Percentiles rank a stretch among this genome's conserved stretches.
Conservation (phyloP, 2,797 vertebrate species). For the Glyptemys insculpta region DNA sequence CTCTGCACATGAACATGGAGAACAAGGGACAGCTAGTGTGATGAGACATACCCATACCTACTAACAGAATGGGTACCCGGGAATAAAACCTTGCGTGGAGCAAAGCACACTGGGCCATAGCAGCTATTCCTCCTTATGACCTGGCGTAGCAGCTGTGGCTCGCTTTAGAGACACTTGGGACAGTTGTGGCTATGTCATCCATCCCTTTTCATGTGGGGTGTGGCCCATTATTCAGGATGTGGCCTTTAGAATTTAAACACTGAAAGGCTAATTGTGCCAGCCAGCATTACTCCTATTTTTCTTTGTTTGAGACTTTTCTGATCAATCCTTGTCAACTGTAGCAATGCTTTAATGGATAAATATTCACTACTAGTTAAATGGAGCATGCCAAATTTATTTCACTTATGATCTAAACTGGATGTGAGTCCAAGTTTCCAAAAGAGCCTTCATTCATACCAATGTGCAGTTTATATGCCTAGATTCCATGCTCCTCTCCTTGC, state of each 20-base stretch:
- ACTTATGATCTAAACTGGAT: neutral
- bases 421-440: neutral
- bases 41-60: neutral
- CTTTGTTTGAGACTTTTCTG: neutral
- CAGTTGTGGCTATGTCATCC: neutral
- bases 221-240: neutral
- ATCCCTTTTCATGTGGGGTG: neutral
- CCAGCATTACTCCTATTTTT: neutral
- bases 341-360: neutral
- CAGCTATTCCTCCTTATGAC: neutral
- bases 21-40: neutral
- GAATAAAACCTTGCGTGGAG: fast-evolving
- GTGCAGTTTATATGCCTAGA: neutral
- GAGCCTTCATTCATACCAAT: neutral
- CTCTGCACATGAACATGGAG: neutral
- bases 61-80: neutral
- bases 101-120: neutral
- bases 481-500: neutral
- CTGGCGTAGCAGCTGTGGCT: neutral
- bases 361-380: neutral
- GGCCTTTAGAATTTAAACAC: neutral
- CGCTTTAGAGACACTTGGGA: neutral
- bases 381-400: neutral
- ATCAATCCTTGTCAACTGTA: neutral
- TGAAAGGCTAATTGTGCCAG: neutral